Evolutionary conservation across 2,888 invertebrate genomes (phyloP).

Genomic region (Brenthis daphne): DNA sequence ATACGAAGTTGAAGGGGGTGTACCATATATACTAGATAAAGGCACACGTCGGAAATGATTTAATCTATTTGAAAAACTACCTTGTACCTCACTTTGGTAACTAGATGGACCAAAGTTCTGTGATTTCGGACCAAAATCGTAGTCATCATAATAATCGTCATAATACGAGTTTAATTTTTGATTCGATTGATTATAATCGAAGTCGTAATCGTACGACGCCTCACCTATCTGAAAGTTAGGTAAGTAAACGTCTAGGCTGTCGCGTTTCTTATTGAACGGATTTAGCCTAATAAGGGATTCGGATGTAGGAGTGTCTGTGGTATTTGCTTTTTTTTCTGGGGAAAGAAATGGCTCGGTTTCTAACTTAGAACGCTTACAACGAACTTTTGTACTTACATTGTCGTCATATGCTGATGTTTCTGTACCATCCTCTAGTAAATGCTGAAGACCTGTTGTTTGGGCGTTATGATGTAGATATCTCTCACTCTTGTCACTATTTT

Average conservation of each 20-base stretch:
- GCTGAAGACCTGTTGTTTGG: slow-evolving; percentile 62
- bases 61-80: slow-evolving; percentile 48
- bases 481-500: slow-evolving; percentile 49
- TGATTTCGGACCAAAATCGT: slow-evolving; percentile 48
- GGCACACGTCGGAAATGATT: slow-evolving; percentile 45
- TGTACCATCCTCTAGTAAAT: slow-evolving; percentile 65
- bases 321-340: slow-evolving; percentile 44
- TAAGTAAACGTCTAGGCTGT: slow-evolving; percentile 49
- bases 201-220: slow-evolving; percentile 48
- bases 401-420: slow-evolving; percentile 69
- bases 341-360: slow-evolving; percentile 59
- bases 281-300: slow-evolving; percentile 51
- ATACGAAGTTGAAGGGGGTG: slow-evolving; percentile 45
- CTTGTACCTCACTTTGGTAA: slow-evolving; percentile 43
- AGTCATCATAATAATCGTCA: slow-evolving; percentile 50
- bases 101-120: slow-evolving; percentile 40
- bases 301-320: slow-evolving; percentile 45
- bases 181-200: slow-evolving; percentile 40
- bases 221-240: slow-evolving; percentile 55
- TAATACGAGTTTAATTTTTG: slow-evolving; percentile 48
- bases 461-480: slow-evolving; percentile 61
- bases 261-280: slow-evolving; percentile 40
- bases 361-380: slow-evolving; percentile 50
- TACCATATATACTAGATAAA: slow-evolving; percentile 29
- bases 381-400: slow-evolving; percentile 66